Evolutionary conservation across 2,113 vertebrate genomes (phyloP).

Genomic region (Physeter macrocephalus): DNA sequence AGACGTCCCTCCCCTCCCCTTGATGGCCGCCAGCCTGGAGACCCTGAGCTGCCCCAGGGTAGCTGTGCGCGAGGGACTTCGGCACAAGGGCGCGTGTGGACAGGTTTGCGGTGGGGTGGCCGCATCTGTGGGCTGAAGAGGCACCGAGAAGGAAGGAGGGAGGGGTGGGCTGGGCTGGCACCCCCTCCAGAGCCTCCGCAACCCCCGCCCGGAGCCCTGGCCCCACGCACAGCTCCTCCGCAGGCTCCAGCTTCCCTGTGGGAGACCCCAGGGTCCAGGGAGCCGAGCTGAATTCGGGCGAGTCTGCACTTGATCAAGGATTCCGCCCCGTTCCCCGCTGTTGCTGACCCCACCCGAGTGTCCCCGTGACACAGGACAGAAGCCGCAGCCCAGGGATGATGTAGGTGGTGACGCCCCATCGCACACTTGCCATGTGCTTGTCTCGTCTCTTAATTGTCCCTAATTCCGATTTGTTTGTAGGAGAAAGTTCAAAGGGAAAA

Average conservation of each 20-base stretch:
- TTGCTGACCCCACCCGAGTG: rapidly evolving
- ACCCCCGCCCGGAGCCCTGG: rapidly evolving
- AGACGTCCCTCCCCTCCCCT: background rate
- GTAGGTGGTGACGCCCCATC: rapidly evolving
- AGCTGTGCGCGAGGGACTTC: rapidly evolving
- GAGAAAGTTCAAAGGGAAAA: background rate
- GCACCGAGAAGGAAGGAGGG: rapidly evolving
- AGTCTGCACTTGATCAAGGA: rapidly evolving
- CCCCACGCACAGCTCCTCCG: too few species aligned
- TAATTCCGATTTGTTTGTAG: background rate
- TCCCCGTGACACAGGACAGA: rapidly evolving
- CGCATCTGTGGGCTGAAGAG: rapidly evolving
- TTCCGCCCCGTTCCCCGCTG: background rate
- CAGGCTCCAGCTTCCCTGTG: rapidly evolving
- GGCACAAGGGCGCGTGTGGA: background rate
- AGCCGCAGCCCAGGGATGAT: rapidly evolving
- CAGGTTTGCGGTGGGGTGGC: rapidly evolving
- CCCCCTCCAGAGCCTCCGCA: rapidly evolving
- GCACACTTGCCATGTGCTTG: rapidly evolving
- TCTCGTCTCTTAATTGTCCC: too few species aligned
- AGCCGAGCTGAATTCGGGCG: background rate
- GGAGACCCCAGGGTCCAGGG: background rate
- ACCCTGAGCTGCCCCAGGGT: background rate
- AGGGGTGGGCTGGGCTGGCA: rapidly evolving
- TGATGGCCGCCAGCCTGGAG: background rate